A percentile compares a stretch with the other conserved stretches of the same genome.
phyloP scores from a whole-genome alignment of 2,113 vertebrate genomes.

The Epinephelus fuscoguttatus region DNA sequence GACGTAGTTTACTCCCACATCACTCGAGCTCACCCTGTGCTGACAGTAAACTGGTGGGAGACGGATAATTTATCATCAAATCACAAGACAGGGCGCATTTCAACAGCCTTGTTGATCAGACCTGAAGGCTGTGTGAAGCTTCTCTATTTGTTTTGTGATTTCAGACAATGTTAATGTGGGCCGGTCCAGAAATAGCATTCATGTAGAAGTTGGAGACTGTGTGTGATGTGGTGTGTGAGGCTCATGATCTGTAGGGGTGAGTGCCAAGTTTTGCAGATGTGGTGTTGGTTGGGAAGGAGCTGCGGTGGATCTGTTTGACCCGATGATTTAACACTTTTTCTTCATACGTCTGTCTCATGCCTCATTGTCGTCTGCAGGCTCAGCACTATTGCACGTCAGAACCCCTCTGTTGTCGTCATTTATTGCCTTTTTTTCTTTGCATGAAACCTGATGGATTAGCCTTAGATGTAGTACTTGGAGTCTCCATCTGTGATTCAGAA shows the following conservation, averaged over 20 bases:
- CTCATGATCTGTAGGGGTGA: conserved; percentile 56
- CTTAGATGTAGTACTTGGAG: conserved; percentile 75
- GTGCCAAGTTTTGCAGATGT: conserved; percentile 71
- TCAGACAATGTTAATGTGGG: conserved; percentile 50
- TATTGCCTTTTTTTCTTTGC: conserved; percentile 27
- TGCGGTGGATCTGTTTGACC: conserved; percentile 43
- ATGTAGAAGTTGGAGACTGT: conserved; percentile 61
- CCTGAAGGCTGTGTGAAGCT: conserved; percentile 10
- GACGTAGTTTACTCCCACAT: conserved; percentile 38
- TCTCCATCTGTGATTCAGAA: conserved; percentile 83
- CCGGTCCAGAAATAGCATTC: conserved; percentile 59
- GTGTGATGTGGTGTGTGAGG: conserved; percentile 69
- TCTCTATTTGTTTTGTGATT: conserved; percentile 48
- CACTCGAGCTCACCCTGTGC: conserved; percentile 13
- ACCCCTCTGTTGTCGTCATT: conserved; percentile 50
- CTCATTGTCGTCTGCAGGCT: conserved; percentile 51
- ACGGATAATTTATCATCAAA: conserved; percentile 27
- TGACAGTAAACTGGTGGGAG: conserved; percentile 14
- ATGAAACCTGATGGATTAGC: conserved; percentile 71
- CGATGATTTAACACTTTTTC: conserved; percentile 49
- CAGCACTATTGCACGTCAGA: conserved; percentile 58
- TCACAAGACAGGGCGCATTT: conserved; percentile 35
- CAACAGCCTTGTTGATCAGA: conserved; percentile 21
- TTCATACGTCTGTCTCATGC: conserved; percentile 11
- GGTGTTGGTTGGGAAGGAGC: conserved; percentile 38